Conservation (phyloP, 2,113 vertebrate species). For the Morone saxatilis region DNA sequence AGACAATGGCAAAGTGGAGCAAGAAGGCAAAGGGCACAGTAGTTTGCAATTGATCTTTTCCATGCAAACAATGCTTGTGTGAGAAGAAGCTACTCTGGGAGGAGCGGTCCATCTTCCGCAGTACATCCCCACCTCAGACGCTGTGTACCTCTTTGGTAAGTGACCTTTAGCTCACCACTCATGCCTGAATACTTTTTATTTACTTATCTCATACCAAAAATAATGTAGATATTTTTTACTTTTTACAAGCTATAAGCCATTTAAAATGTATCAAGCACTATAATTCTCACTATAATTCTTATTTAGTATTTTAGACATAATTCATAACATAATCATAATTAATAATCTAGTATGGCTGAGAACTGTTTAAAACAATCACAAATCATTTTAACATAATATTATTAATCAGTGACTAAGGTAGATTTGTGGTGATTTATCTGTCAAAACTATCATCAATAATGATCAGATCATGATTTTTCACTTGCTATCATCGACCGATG, state of each 20-base stretch:
- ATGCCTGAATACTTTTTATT: neutral
- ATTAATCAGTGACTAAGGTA: neutral
- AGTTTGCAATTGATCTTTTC: constrained; percentile 43
- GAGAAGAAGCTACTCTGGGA: constrained; percentile 11
- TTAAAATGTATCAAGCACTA: neutral
- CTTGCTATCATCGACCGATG: neutral
- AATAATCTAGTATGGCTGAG: too few relatives aligned
- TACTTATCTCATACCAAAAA: neutral
- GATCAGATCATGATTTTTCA: neutral
- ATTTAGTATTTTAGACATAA: neutral
- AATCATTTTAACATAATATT: neutral
- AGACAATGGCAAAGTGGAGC: constrained; percentile 28
- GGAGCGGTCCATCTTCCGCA: neutral
- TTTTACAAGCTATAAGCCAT: neutral
- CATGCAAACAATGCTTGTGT: constrained; percentile 31
- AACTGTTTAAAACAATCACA: neutral
- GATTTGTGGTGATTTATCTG: neutral
- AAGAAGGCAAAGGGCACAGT: constrained; percentile 33
- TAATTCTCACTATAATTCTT: neutral
- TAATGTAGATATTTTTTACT: neutral
- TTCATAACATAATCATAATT: too few relatives aligned
- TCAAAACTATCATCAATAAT: neutral
- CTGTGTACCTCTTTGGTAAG: neutral
- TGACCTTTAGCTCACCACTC: neutral
- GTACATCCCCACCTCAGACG: neutral